A percentile compares a stretch with the other conserved stretches of the same genome.
These are phyloP conservation scores for Cuniculus paca DNA, from an alignment of 2,797 vertebrate genomes.

Conservation along the genomic window DNA sequence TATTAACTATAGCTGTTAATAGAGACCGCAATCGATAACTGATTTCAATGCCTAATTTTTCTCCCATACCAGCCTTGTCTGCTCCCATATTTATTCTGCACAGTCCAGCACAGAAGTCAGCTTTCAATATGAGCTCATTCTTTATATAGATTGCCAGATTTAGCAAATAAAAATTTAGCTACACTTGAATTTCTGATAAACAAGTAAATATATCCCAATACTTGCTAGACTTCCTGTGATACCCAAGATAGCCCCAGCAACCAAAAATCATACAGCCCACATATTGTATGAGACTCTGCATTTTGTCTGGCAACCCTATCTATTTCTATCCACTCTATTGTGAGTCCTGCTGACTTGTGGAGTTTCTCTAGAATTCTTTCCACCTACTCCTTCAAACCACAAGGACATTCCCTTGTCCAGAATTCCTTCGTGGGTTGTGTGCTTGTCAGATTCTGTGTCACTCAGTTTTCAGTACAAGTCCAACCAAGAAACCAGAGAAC, in stretches of 20 bases:
- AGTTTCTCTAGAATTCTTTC: neutral
- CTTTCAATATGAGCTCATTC: neutral
- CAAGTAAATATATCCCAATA: neutral
- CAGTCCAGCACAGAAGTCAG: neutral
- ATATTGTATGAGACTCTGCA: neutral
- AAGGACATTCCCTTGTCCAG: neutral
- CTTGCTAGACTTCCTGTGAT: neutral
- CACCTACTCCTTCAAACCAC: neutral
- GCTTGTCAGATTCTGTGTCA: neutral
- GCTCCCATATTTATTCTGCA: neutral
- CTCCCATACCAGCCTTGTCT: neutral
- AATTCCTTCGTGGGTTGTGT: neutral
- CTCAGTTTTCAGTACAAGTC: neutral
- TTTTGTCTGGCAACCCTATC: neutral
- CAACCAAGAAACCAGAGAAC: slow-evolving; percentile 26
- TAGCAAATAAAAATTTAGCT: slow-evolving; percentile 6
- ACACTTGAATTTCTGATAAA: slow-evolving; percentile 38
- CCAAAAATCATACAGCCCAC: neutral
- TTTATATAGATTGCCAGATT: neutral
- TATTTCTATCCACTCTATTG: neutral
- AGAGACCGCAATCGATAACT: slow-evolving; percentile 24
- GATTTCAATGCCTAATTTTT: neutral
- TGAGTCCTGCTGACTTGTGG: neutral
- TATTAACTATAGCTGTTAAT: neutral
- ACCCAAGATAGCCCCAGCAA: neutral